Percentiles rank a stretch among this genome's conserved stretches.
phyloP scores from a whole-genome alignment of 2,113 vertebrate species.

The Proteles cristata region DNA sequence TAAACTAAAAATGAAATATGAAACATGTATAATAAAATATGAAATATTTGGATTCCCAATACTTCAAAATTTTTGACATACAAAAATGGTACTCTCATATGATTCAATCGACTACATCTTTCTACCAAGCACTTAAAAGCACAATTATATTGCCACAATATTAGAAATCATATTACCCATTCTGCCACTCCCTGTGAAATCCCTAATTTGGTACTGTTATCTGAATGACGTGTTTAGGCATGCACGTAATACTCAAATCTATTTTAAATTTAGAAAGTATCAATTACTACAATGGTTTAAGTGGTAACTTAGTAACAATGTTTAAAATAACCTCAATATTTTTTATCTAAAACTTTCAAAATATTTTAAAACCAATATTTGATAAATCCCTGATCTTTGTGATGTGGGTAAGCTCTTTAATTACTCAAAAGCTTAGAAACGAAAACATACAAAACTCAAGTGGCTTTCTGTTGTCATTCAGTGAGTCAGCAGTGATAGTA shows the following conservation, averaged over 20 bases:
- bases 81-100: neutral
- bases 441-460: constrained; percentile 39
- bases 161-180: neutral
- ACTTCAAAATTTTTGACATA: constrained; percentile 6
- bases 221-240: neutral
- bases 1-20: neutral
- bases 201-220: neutral
- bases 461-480: constrained; percentile 1
- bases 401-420: neutral
- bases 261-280: constrained; percentile 44
- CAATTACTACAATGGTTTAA: neutral
- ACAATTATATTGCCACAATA: neutral
- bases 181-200: neutral
- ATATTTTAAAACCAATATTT: neutral
- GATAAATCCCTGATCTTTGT: neutral
- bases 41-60: constrained; percentile 28
- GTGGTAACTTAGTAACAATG: constrained; percentile 9
- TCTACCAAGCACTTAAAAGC: constrained; percentile 14
- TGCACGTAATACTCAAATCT: neutral
- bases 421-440: neutral
- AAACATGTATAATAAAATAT: neutral
- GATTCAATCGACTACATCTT: neutral
- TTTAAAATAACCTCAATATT: constrained; percentile 10
- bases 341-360: neutral
- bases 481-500: constrained; percentile 26